Evolutionary conservation across 2,113 vertebrate species (phyloP).

Genomic region (Crotophaga sulcirostris): DNA sequence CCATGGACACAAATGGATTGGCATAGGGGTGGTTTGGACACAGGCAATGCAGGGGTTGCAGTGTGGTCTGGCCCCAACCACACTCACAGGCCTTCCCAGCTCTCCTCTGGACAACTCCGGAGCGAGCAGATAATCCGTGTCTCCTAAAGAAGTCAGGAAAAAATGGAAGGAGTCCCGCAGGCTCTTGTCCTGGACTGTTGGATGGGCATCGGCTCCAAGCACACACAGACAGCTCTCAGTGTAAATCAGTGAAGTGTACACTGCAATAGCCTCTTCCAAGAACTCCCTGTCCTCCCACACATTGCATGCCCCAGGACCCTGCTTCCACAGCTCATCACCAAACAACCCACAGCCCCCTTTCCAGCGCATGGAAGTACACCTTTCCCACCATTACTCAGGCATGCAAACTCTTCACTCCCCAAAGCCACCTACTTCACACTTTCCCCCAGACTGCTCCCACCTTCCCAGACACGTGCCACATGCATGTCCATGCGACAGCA

Average conservation of each 20-base stretch:
- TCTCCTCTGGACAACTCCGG: not conserved
- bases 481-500: accelerated
- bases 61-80: not conserved
- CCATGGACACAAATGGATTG: not conserved
- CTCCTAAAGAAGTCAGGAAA: not conserved
- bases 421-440: not conserved
- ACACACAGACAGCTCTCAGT: accelerated
- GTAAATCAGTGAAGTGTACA: accelerated
- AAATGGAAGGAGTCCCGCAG: not conserved
- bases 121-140: not conserved
- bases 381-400: not conserved
- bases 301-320: accelerated
- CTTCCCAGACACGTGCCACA: accelerated
- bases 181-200: not conserved
- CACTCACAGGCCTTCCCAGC: not conserved
- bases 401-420: not conserved
- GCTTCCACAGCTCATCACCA: not conserved
- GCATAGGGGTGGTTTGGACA: not conserved
- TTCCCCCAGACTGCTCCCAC: not conserved
- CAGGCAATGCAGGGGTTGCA: not conserved
- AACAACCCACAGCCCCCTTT: not conserved
- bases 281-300: not conserved
- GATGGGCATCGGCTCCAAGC: accelerated
- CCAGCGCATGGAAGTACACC: accelerated
- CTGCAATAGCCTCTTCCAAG: not conserved